Evolutionary conservation across 2,888 invertebrate genomes (phyloP).

Genomic region (Hyposoter didymator): DNA sequence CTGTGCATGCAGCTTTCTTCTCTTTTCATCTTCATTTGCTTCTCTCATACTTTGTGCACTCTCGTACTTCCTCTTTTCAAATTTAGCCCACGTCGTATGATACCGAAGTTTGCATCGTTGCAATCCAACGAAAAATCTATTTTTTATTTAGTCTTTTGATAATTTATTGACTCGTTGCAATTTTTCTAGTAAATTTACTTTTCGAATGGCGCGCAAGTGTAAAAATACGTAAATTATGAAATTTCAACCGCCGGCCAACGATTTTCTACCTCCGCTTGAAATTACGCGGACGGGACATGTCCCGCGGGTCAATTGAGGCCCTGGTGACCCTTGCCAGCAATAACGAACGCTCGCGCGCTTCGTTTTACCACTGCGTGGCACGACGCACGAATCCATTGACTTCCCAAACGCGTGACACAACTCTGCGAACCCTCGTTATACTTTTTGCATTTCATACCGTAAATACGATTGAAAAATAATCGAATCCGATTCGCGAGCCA

Average conservation of each 20-base stretch:
- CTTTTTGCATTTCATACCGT: not conserved
- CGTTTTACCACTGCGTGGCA: constrained; percentile 53
- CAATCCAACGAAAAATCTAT: no score
- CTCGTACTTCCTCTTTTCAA: constrained; percentile 10
- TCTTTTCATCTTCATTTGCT: not conserved
- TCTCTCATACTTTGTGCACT: constrained; percentile 10
- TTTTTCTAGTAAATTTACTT: no score
- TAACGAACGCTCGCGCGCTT: constrained; percentile 47
- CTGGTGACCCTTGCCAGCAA: constrained; percentile 60
- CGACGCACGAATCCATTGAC: constrained; percentile 64
- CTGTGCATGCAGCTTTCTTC: constrained; percentile 29
- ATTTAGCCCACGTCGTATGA: not conserved
- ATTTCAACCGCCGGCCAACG: not conserved
- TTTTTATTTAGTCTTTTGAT: no score
- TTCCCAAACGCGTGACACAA: constrained; percentile 59
- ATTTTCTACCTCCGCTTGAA: constrained; percentile 41
- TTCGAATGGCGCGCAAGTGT: no score
- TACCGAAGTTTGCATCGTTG: no score
- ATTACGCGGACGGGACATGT: constrained; percentile 21
- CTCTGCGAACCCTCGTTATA: not conserved
- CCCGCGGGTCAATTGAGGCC: constrained; percentile 56
- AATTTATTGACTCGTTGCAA: no score
- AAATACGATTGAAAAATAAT: not conserved
- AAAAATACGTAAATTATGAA: not conserved
- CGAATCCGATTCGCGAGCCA: not conserved